Evolutionary conservation across 2,888 invertebrate genomes (phyloP), one percentile per base, ranked within the genome.

Genomic region (Trichogramma evanescens): DNA sequence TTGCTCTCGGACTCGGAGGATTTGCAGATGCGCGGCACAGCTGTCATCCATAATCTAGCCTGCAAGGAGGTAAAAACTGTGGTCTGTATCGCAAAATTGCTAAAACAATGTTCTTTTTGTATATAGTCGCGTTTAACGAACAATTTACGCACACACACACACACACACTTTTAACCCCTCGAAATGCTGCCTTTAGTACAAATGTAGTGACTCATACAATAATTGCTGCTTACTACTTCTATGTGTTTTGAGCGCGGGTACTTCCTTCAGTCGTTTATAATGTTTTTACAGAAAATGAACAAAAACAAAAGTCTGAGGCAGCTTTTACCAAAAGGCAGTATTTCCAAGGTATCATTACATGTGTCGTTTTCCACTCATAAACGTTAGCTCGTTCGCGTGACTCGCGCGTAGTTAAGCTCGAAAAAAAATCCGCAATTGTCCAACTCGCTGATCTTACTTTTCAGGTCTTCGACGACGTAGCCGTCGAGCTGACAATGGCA

Each of bases 31-130:
- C 81, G 86, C 66, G 95, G 95, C 65, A 86, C 91, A 1, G 92
- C 93, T 69, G 88, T 95, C 66, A 85, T 95, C 70, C 89, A 93
- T 82, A 95, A 95, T 81, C 82, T 95, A 71, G 92, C 93, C 77
- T 89, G 91, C 84, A 94, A 93, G 88, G 94, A 95, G 89, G 93
- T 94, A 84, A 94, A 93, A 86, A 91, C 93, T 79, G 93, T 94
- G 91, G 93, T 93, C 88, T 84, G 92, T 90, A 88, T 87, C 85
- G 74, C 26, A 26, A 26, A 26, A 26, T 26, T 26, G 26, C 26
- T 3, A 26, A 26, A 26, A 3, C 26, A 26, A 26, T 26, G 1
- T 26, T 26, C 26, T 26, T 1, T 26, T 26, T 26, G 26, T 26
- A 26, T 26, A 2, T 26, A 26, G 26, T 26, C 13, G 49, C 49